A percentile compares a stretch with the other conserved stretches of the same genome.
Conservation (phyloP, 2,888 invertebrate species). For the Ellobium chinense region DNA sequence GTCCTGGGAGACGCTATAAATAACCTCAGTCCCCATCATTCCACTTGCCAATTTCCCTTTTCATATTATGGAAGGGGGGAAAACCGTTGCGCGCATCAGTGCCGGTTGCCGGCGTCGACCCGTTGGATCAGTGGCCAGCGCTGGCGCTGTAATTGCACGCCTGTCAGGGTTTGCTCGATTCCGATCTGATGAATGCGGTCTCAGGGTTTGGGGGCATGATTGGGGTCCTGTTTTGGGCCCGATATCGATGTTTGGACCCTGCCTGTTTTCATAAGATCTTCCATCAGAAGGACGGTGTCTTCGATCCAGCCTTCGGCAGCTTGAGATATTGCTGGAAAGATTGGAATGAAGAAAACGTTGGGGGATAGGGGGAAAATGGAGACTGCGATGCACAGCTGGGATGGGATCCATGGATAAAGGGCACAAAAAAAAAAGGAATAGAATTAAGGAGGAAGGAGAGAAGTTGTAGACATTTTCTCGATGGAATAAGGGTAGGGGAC, state of each 20-base stretch:
- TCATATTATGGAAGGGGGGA: conserved; percentile 12
- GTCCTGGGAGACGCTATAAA: conserved; percentile 6
- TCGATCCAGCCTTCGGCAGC: background rate
- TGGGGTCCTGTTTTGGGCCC: conserved; percentile 19
- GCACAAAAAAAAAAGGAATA: too few species aligned
- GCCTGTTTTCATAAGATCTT: conserved; percentile 27
- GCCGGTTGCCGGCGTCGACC: conserved; percentile 17
- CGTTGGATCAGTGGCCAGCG: conserved; percentile 8
- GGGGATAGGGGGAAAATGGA: background rate
- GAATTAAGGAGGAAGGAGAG: background rate
- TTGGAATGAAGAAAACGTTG: background rate
- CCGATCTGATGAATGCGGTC: conserved; percentile 38
- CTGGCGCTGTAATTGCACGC: conserved; percentile 32
- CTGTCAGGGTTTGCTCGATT: conserved; percentile 29
- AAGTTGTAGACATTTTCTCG: background rate
- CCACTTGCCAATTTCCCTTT: conserved; percentile 31
- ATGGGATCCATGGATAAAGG: too few species aligned
- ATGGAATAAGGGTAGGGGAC: background rate
- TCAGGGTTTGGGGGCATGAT: conserved; percentile 14
- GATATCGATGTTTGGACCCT: conserved; percentile 30
- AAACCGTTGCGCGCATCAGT: conserved; percentile 26
- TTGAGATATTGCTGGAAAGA: conserved; percentile 1
- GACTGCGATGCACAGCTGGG: too few species aligned
- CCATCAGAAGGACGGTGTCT: background rate
- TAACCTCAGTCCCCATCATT: background rate